Base-by-base conservation (phyloP, 2,113 vertebrate species). In the Mellivora capensis region DNA sequence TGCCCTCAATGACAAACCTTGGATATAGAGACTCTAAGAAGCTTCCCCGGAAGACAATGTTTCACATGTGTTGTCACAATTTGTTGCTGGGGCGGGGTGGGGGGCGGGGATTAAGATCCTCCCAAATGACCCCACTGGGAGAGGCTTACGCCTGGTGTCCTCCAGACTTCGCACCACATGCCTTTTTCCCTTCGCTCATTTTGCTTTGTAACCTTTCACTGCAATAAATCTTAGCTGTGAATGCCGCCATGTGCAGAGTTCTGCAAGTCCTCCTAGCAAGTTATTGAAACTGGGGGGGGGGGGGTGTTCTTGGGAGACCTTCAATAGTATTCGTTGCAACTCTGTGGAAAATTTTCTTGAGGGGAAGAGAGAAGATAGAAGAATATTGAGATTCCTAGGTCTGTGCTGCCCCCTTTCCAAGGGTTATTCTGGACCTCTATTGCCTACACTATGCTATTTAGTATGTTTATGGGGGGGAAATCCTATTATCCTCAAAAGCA, bases 401-500 rank as follows among this genome's bases (percentile, higher is more conserved):
- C 29, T 91, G 12, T 6, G 15, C 23, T 80, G 6, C 12, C 18
- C 15, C n/a, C 25, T 87, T 93, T 86, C 59, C 94, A 86, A 83
- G 87, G 27, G 42, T 49, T 86, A 34, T 67, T 91, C 34, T 57
- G n/a, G 18, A 72, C 91, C 7, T 37, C 80, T 44, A 18, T 42
- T 86, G 47, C 21, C 34, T 37, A 76, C 20, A 57, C 8, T 83
- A 17, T 77, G 80, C 34, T 84, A 47, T 39, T 77, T 84, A 91
- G 47, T 82, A 47, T 81, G 47, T 31, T 86, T 89, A 18, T 37
- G 5, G 4, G 81, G 21, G 0, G 2, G 42, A 13, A 71, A 47
- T 82, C 34, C 77, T 87, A 94, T 83, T 93, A 59, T 93, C 71
- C 71, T 87, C 49, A 71, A 92, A 97, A 84, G 47, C 64, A 82